A percentile compares a stretch with the other conserved stretches of the same genome.
Conservation (phyloP, 2,888 invertebrate genomes). For the Protonemura montana region DNA sequence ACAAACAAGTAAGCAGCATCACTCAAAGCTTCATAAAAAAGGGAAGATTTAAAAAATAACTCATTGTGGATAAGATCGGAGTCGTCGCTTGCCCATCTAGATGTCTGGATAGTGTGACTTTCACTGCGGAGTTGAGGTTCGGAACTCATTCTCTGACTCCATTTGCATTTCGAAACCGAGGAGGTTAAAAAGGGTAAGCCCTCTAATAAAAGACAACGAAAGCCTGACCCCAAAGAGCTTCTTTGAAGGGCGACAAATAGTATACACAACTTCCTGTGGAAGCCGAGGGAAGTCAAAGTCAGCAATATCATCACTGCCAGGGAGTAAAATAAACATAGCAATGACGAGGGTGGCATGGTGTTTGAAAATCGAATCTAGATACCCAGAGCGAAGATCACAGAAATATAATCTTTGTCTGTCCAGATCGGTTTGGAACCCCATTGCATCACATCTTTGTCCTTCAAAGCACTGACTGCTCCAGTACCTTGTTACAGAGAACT, state of each 20-base stretch:
- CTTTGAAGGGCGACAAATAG: constrained; percentile 19
- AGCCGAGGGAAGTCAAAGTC: constrained; percentile 8
- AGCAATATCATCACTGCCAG: constrained; percentile 23
- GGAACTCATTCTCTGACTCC: background rate
- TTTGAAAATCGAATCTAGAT: background rate
- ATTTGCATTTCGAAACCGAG: background rate
- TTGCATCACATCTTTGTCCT: too few species aligned
- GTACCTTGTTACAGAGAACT: background rate
- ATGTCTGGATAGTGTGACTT: background rate
- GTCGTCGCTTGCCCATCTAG: background rate
- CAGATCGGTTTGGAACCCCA: background rate
- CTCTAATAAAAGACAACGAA: background rate
- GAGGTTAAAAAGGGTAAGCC: constrained; percentile 30
- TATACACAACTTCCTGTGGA: constrained; percentile 35
- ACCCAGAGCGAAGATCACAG: background rate
- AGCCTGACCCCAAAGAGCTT: constrained; percentile 20
- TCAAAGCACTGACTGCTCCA: too few species aligned
- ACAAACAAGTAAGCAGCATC: background rate
- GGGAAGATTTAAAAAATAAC: background rate
- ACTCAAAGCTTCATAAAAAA: background rate
- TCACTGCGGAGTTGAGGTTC: background rate
- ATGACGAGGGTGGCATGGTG: background rate
- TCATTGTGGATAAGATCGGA: background rate
- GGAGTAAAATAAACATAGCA: constrained; percentile 19
- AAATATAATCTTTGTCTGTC: background rate